These are phyloP conservation scores for Sardinella longiceps DNA, from an alignment of 2,797 vertebrate genomes.

Conservation along the genomic window DNA sequence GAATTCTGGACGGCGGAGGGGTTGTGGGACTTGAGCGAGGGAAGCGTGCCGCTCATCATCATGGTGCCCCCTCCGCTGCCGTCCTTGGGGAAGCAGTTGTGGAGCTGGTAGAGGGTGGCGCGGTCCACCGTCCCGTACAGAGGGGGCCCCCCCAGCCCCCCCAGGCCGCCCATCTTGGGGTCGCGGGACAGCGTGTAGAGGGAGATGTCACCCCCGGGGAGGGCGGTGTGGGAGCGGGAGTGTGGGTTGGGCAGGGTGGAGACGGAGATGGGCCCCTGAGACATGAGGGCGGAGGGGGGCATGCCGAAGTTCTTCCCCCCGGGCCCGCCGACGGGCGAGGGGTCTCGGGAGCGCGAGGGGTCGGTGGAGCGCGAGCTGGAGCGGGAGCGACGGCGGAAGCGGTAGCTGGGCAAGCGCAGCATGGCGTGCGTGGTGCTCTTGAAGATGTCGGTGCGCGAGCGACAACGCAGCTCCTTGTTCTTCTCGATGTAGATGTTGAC, in stretches of 20 bases:
- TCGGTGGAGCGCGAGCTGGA: conserved; percentile 91
- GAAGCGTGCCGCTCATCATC: conserved; percentile 80
- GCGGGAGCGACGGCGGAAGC: conserved; percentile 88
- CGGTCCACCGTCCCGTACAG: conserved; percentile 78
- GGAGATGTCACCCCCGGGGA: conserved; percentile 86
- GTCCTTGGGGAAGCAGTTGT: conserved; percentile 92
- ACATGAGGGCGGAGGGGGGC: conserved; percentile 79
- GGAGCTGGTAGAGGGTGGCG: conserved; percentile 88
- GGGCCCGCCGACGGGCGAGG: conserved; percentile 79
- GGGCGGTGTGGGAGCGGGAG: conserved; percentile 82
- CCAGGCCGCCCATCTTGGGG: conserved; percentile 73
- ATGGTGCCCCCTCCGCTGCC: conserved; percentile 68
- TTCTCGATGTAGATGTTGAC: conserved; percentile 97
- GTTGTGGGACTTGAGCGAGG: conserved; percentile 83
- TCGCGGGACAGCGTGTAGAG: conserved; percentile 81
- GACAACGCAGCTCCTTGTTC: conserved; percentile 91
- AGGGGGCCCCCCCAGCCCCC: conserved; percentile 60
- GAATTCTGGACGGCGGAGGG: conserved; percentile 75
- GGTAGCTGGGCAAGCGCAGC: conserved; percentile 89
- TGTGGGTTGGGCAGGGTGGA: conserved; percentile 86
- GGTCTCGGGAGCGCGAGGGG: conserved; percentile 88
- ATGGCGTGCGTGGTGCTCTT: conserved; percentile 87
- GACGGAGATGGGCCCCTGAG: conserved; percentile 86
- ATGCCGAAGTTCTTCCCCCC: conserved; percentile 83
- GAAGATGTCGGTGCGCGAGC: conserved; percentile 88